Percentiles rank a stretch among this genome's conserved stretches.
These are phyloP conservation scores for Orestias chungarensis DNA, from an alignment of 2,797 vertebrate species.

Conservation along the genomic window DNA sequence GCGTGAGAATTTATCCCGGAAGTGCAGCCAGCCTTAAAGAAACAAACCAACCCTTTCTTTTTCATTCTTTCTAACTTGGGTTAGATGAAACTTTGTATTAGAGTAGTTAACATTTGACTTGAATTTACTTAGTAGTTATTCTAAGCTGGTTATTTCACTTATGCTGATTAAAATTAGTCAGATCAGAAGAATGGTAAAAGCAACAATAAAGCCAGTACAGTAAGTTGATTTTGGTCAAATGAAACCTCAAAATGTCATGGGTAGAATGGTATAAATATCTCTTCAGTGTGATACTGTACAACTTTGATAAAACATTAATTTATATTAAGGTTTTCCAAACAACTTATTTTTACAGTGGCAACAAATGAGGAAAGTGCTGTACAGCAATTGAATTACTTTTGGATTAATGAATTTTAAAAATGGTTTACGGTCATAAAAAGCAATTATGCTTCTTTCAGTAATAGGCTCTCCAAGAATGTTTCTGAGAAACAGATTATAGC, in stretches of 20 bases:
- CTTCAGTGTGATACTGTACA: background rate
- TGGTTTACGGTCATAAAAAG: background rate
- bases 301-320: background rate
- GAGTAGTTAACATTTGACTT: background rate
- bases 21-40: conserved; percentile 47
- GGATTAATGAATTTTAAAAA: conserved; percentile 1
- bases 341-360: background rate
- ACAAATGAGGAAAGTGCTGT: background rate
- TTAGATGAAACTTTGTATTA: conserved; percentile 16
- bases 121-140: background rate
- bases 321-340: background rate
- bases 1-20: conserved; percentile 54
- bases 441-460: background rate
- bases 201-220: too few relatives aligned
- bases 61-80: conserved; percentile 21
- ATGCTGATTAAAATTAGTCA: background rate
- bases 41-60: conserved; percentile 44
- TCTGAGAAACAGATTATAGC: background rate
- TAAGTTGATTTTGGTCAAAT: too few relatives aligned
- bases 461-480: background rate
- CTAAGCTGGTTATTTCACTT: background rate
- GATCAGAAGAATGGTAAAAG: background rate
- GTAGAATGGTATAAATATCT: background rate
- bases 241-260: background rate
- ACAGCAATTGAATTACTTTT: background rate